Evolutionary conservation across 2,113 vertebrate species (phyloP), one percentile per base, ranked within the genome.

Genomic region (Saguinus midas): DNA sequence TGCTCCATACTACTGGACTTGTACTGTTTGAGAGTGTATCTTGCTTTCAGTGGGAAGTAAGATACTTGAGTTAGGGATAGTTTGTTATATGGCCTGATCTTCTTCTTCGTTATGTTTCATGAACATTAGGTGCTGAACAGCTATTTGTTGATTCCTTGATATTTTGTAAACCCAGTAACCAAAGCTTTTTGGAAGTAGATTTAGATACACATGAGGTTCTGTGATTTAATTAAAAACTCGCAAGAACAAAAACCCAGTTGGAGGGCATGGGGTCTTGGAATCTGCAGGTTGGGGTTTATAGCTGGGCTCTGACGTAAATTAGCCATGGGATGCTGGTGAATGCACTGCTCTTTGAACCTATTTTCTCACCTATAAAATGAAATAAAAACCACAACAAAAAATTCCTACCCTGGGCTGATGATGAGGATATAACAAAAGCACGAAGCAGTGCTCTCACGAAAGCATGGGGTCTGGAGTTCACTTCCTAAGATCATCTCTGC

Each of bases 371-470:
- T 88, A 7, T 73, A 75, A 91, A 81, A 85, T 20, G 75, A 8
- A 25, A 52, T 29, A 73, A 73, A 48, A 50, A 37, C 6, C 10
- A 40, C 25, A 18, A 40, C 32, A 50, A 3, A 25, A 57, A 23
- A 43, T 14, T 0, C 29, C 37, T 43, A 23, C 17, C 0, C 27
- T 1, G 16, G 8, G 16, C 14, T 2, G 27, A 14, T 40, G 12
- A 8, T 29, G 8, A 72, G 13, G 20, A 50, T 50, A 48, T 57
- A 64, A 21, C 29, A 32, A 91, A 35, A 23, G 21, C 7, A 16
- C 16, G 45, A 81, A 45, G 8, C 5, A 87, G 9, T 16, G 16
- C 50, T 58, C n/a, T 91, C 35, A 80, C 29, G 21, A 68, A 3
- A 66, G 25, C 20, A 8, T 6, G 64, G 55, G 25, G 5, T 57